Evolutionary conservation across 2,888 invertebrate genomes (phyloP).

Genomic region (Erebia ligea): DNA sequence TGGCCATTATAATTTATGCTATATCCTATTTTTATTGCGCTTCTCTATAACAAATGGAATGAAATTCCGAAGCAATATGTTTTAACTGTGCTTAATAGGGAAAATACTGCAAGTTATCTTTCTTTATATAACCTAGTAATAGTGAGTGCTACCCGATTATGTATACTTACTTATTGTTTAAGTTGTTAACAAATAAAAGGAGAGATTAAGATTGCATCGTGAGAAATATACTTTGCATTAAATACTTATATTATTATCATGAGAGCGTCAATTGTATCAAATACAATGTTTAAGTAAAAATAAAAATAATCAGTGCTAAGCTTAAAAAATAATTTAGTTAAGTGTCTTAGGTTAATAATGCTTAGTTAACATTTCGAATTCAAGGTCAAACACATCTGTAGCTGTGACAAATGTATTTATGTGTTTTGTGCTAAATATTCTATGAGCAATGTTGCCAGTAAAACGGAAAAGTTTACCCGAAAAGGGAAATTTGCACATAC

Average conservation of each 20-base stretch:
- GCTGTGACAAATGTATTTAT: not conserved
- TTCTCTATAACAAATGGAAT: constrained; percentile 56
- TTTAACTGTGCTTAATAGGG: constrained; percentile 35
- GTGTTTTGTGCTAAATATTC: not conserved
- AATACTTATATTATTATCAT: constrained; percentile 56
- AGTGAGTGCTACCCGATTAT: constrained; percentile 47
- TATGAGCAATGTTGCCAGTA: constrained; percentile 3
- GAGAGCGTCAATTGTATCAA: constrained; percentile 75
- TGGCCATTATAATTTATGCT: constrained; percentile 34
- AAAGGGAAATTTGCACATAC: not conserved
- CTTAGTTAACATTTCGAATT: not conserved
- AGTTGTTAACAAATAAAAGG: constrained; percentile 75
- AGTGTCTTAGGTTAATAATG: constrained; percentile 39
- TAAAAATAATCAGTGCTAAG: constrained; percentile 64
- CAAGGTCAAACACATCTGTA: not conserved
- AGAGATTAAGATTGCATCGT: constrained; percentile 82
- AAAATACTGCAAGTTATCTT: constrained; percentile 32
- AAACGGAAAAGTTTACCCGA: not conserved
- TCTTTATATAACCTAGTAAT: constrained; percentile 31
- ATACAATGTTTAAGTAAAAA: constrained; percentile 69
- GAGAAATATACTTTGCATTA: constrained; percentile 70
- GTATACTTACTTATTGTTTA: constrained; percentile 55
- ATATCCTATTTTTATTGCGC: constrained; percentile 36
- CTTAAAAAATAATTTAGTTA: constrained; percentile 56
- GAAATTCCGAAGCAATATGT: constrained; percentile 58